Evolutionary conservation across 2,888 invertebrate species (phyloP), one percentile per base, ranked within the genome.

Genomic region (Andrena hattorfiana): DNA sequence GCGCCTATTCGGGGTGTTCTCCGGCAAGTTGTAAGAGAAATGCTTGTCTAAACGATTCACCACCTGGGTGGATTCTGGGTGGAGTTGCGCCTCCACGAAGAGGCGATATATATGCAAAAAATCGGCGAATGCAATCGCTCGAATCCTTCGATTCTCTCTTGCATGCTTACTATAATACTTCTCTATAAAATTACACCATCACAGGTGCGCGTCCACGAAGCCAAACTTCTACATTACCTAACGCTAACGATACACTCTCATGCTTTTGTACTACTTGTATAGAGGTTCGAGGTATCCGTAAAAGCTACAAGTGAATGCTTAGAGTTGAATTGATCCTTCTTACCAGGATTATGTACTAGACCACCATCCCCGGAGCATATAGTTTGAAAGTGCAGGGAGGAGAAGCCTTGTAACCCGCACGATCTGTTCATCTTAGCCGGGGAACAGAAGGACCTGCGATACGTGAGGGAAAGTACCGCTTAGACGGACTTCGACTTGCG

Each of bases 401-500:
- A 35, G 23, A 51, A 26, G 16, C 28, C 49, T 56, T 62, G 67
- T 68, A 74, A 70, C 60, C 60, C 26, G 49, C 49, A 23, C 62
- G 78, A 78, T 77, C 71, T 78, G 71, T 75, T 78, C 70, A 72
- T 83, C 83, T 56, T 59, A 60, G 30, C 54, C 23, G 20, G 7
- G 20, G 69, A 85, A 63, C 77, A 85, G 82, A 85, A 66, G 75
- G 86, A 82, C 82, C 60, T 13, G 64, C 64, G 77, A 69, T 73
- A 85, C 74, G 78, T 71, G 84, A 77, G 78, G 71, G 77, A 79
- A 77, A 76, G 81, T 81, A 78, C 77, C 84, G 77, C 81, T 83
- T 72, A 68, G 81, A 73, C 77, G 80, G 84, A 86, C 79, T 84
- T 85, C 73, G 75, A 73, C 80, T 76, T 73, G 67, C 77, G 64